Percentiles rank a stretch among this genome's conserved stretches.
phyloP scores from a whole-genome alignment of 2,797 vertebrate genomes.

The Myotis daubentonii region DNA sequence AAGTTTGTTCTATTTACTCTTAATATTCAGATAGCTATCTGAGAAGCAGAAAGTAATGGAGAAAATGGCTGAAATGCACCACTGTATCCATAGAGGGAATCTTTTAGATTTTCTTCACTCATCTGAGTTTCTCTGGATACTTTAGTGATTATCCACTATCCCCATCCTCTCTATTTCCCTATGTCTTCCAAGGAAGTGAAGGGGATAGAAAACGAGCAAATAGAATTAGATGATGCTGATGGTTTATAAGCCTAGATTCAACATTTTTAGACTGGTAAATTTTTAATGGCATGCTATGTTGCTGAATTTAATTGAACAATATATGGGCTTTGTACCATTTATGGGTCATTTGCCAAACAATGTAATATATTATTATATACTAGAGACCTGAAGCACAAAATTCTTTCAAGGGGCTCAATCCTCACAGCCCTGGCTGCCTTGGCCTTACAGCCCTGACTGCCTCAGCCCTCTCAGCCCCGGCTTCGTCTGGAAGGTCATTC shows the following conservation, averaged over 20 bases:
- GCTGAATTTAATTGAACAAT: conserved; percentile 37
- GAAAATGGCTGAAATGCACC: neutral
- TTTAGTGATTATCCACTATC: neutral
- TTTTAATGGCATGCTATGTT: neutral
- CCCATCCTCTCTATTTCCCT: neutral
- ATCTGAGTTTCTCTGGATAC: neutral
- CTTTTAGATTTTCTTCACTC: neutral
- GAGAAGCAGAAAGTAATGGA: conserved; percentile 9
- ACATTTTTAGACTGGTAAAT: neutral
- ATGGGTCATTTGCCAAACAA: conserved; percentile 37
- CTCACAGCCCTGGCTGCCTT: no score
- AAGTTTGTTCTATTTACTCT: conserved; percentile 26
- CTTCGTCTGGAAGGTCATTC: no score
- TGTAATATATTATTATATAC: neutral
- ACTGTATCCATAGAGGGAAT: neutral
- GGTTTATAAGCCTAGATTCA: neutral
- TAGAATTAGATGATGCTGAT: neutral
- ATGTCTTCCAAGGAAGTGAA: neutral
- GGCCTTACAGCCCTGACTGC: no score
- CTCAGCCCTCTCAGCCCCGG: no score
- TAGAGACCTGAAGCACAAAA: no score
- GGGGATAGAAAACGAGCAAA: neutral
- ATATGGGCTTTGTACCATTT: neutral
- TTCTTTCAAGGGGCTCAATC: no score
- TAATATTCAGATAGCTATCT: neutral